These are phyloP conservation scores for human DNA, from an alignment of 2,113 vertebrate species.

Conservation along the genomic window DNA sequence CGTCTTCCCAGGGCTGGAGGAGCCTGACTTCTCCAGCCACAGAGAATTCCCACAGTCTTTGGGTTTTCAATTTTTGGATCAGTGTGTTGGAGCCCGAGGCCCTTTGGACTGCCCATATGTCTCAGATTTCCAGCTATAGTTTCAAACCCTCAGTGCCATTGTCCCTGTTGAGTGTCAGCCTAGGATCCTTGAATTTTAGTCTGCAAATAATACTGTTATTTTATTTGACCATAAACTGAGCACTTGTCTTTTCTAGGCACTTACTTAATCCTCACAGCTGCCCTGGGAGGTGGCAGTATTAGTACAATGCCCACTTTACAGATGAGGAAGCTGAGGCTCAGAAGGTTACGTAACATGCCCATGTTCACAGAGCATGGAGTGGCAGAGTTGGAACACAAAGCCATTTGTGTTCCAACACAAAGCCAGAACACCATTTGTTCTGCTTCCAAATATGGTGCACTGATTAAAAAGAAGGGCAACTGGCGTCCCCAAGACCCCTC, in stretches of 20 bases:
- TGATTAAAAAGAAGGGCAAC: not conserved
- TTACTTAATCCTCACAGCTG: not conserved
- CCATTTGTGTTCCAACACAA: not conserved
- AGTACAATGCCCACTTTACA: not conserved
- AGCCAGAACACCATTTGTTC: not conserved
- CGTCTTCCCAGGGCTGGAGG: not conserved
- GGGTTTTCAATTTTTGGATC: not conserved
- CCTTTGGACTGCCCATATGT: not conserved
- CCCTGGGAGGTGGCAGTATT: not conserved
- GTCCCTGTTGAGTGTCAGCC: not conserved
- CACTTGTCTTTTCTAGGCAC: not conserved
- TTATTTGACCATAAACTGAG: not conserved
- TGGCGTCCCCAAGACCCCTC: not conserved
- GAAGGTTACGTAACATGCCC: not conserved
- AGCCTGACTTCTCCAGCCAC: not conserved
- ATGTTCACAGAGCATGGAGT: not conserved
- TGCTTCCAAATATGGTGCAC: not conserved
- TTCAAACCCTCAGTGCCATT: not conserved
- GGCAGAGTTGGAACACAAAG: not conserved
- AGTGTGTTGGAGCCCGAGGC: not conserved
- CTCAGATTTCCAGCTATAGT: not conserved
- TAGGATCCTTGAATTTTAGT: not conserved
- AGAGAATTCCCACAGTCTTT: not conserved
- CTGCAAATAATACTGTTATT: not conserved
- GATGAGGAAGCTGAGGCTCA: not conserved